These are phyloP conservation scores for Salvelinus alpinus DNA, from an alignment of 2,113 vertebrate genomes.

Conservation along the genomic window DNA sequence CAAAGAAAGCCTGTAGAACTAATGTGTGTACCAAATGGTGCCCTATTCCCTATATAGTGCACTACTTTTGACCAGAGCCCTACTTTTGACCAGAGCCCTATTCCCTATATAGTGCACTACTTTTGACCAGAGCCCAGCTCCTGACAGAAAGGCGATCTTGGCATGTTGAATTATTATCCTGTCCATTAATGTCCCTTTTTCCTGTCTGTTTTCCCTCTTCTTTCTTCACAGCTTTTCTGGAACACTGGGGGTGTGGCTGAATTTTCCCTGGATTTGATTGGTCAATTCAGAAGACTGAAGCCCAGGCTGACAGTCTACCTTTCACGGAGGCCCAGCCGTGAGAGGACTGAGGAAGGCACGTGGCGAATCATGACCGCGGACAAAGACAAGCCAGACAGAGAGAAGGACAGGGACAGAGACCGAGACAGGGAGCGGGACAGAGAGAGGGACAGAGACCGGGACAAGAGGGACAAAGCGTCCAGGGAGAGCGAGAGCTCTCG, in stretches of 20 bases:
- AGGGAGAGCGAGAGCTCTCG: slow-evolving; percentile 88
- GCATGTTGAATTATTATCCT: slow-evolving; percentile 18
- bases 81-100: no score
- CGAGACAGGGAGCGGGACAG: slow-evolving; percentile 88
- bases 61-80: no score
- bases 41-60: no score
- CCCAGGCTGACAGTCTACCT: slow-evolving; percentile 99
- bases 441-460: slow-evolving; percentile 89
- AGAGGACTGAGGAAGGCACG: slow-evolving; percentile 99
- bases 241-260: slow-evolving; percentile 92
- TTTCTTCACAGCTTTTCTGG: slow-evolving; percentile 81
- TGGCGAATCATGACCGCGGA: slow-evolving; percentile 99
- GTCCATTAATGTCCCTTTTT: slow-evolving; percentile 34
- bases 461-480: slow-evolving; percentile 80
- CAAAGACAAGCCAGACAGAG: slow-evolving; percentile 88
- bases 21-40: no score
- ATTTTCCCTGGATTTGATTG: slow-evolving; percentile 99
- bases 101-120: no score
- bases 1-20: no score
- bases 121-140: no score
- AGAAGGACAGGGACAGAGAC: slow-evolving; percentile 93
- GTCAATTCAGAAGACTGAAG: slow-evolving; percentile 99
- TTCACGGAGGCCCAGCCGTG: slow-evolving; percentile 99
- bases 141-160: no score
- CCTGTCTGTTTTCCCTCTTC: slow-evolving; percentile 19